Evolutionary conservation across 2,797 vertebrate species (phyloP), one percentile per base, ranked within the genome.

Genomic region (Amniataba percoides): DNA sequence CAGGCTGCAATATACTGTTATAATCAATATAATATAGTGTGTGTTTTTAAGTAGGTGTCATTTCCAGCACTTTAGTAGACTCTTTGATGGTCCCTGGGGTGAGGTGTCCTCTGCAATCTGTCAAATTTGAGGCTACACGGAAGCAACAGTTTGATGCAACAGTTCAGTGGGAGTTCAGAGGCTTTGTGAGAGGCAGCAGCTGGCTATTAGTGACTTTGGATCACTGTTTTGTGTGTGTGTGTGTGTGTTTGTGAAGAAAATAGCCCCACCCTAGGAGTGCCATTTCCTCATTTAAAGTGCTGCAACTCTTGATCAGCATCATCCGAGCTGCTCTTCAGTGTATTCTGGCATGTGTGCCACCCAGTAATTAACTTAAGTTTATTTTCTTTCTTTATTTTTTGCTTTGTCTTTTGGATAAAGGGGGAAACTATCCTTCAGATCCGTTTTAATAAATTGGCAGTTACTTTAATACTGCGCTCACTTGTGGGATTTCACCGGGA

Each of bases 231-330:
- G 27, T 31, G 27, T 31, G 27, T 31, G 27, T 31, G 27, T 31
- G 27, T 31, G 27, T 31, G 3, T 31, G 27, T 31, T 3, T 31
- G 27, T 65, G 8, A 40, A 27, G 60, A 68, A 66, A 68, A 19
- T 42, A 14, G 81, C 75, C 71, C 82, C 84, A 87, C 86, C 81
- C 78, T 67, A n/a, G 53, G 74, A 58, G 55, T 58, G 78, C 16
- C 66, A 45, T 75, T 68, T 80, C 74, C 68, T 74, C 68, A 34
- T 49, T 31, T 27, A 70, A 80, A 57, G n/a, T 48, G 51, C 59
- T 15, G 14, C 58, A 55, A 23, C 13, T 18, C 43, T 56, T 60
- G n/a, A 80, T 78, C 64, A 74, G 72, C 83, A 81, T 79, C 59
- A 63, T 51, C 21, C 27, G 2, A 60, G 16, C 55, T 63, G n/a